Evolutionary conservation across 2,797 vertebrate genomes (phyloP), one percentile per base, ranked within the genome.

Genomic region (Aulostomus chinensis): DNA sequence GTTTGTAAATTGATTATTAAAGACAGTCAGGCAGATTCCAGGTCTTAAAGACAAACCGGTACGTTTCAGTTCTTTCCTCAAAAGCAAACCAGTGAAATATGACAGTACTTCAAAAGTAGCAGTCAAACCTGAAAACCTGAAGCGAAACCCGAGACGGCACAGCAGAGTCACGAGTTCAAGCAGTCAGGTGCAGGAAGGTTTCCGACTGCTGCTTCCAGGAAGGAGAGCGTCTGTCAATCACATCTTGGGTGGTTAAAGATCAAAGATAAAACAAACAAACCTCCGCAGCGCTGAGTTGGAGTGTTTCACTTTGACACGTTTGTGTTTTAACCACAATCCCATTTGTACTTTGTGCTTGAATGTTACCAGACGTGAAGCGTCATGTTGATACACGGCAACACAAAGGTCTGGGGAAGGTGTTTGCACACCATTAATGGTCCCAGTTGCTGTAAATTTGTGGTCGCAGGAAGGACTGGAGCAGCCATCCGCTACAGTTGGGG

Each of bases 201-300:
- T 47, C 12, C 25, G 18, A 18, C 13, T 21, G 64, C 26, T 58
- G 18, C 51, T 56, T 63, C 38, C 51, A 59, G 18, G 20, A 39
- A 37, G 25, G 17, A 15, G 20, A 34, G 11, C 40, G 5, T 14
- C 31, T 56, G 67, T 47, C 73, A 75, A 22, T 78, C 47, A 58
- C 54, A 7, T 37, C 8, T 15, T 38, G 42, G 22, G 29, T 29
- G 40, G 51, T 36, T 50, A 21, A 57, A 53, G 42, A 73, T 59
- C 28, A 55, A 55, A 75, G 36, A 36, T 17, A 28, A 30, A 68
- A 54, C 12, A 39, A 11, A 56, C 36, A 60, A 17, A 56, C 22
- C 21, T 50, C 41, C 48, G 25, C 54, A 57, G 13, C 2, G 0
- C 26, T 30, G 46, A 32, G 33, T 15, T 24, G 21, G 21, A 7